These are phyloP conservation scores for Lycaon pictus DNA, from an alignment of 2,113 vertebrate species.

Conservation along the genomic window DNA sequence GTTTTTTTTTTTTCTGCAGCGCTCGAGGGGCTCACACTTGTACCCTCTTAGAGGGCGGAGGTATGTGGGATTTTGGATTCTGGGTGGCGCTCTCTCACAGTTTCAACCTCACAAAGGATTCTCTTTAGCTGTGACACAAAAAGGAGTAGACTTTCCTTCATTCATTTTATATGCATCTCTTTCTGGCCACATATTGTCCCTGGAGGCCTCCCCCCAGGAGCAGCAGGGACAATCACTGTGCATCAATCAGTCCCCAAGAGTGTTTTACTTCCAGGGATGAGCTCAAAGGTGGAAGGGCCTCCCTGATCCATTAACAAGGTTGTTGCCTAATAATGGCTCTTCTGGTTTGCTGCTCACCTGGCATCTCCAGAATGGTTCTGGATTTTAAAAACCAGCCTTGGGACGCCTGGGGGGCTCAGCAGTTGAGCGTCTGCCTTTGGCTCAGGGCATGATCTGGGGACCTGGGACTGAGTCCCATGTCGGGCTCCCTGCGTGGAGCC, in stretches of 20 bases:
- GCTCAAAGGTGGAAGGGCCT: not conserved
- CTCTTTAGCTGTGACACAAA: not conserved
- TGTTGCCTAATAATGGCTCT: not conserved
- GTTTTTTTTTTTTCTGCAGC: not conserved
- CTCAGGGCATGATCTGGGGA: too few species aligned
- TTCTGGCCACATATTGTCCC: not conserved
- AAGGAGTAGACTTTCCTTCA: not conserved
- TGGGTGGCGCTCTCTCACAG: not conserved
- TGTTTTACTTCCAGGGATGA: not conserved
- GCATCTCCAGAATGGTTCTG: not conserved
- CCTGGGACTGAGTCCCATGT: too few species aligned
- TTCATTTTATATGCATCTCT: not conserved
- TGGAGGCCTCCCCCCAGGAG: not conserved
- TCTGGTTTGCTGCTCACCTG: not conserved
- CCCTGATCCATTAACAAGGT: not conserved
- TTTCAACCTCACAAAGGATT: not conserved
- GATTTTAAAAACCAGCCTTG: not conserved
- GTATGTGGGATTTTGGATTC: not conserved
- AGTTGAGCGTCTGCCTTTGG: too few species aligned
- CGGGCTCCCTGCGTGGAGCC: too few species aligned
- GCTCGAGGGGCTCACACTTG: not conserved
- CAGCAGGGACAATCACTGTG: not conserved
- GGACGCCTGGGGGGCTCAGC: too few species aligned
- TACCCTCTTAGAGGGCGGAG: not conserved
- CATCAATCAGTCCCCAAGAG: not conserved